These are phyloP conservation scores for Hestina assimilis DNA, from an alignment of 1,140 invertebrate genomes.

Conservation along the genomic window DNA sequence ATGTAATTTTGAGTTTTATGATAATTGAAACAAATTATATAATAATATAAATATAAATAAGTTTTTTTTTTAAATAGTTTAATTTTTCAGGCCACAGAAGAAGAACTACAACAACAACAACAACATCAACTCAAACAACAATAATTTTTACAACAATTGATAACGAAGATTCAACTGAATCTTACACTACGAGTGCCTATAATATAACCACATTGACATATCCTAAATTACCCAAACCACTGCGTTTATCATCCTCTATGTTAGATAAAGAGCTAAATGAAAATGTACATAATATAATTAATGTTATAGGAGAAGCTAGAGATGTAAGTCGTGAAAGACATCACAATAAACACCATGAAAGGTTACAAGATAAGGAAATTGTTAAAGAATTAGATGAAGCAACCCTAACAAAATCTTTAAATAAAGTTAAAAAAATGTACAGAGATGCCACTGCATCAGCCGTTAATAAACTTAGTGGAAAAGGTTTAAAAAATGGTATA, in stretches of 20 bases:
- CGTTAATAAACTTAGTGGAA: constrained; percentile 68
- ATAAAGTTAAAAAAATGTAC: constrained; percentile 75
- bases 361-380: constrained; percentile 57
- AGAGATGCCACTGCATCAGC: constrained; percentile 62
- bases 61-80: neutral
- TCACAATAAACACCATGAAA: constrained; percentile 50
- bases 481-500: constrained; percentile 65
- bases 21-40: too few relatives aligned
- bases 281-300: constrained; percentile 64
- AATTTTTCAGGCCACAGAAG: constrained; percentile 60
- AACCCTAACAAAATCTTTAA: constrained; percentile 55
- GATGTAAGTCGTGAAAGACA: constrained; percentile 51
- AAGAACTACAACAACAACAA: constrained; percentile 65
- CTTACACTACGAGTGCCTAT: constrained; percentile 45
- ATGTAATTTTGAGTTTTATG: too few relatives aligned
- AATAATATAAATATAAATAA: too few relatives aligned
- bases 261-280: constrained; percentile 55
- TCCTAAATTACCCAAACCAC: constrained; percentile 62
- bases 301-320: constrained; percentile 48
- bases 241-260: constrained; percentile 47
- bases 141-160: constrained; percentile 47
- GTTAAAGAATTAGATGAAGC: constrained; percentile 54
- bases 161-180: constrained; percentile 40
- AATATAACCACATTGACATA: constrained; percentile 44
- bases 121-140: constrained; percentile 58